Base-by-base conservation (phyloP, 30 jellyfish, hydroid and myxozoan species). In the Thelohanellus kitauei region DNA sequence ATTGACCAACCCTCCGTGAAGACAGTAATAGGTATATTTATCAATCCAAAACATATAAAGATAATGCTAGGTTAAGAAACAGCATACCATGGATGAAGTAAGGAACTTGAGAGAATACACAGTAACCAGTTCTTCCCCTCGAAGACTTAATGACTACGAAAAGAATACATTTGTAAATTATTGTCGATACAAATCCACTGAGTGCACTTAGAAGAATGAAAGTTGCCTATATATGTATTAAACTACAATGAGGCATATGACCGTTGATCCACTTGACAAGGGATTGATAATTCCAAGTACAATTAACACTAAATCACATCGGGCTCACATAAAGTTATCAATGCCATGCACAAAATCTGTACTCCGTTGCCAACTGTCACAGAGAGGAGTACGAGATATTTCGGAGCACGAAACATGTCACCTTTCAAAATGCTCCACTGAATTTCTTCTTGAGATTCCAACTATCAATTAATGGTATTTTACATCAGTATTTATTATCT, bases 361-460 rank as follows among this genome's bases (percentile, higher is more conserved):
- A 78, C 95, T 16, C 95, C 95, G 38, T 85, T 63, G 4, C 95
- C 95, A 33, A 66, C 38, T 12, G 66, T 38, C 20, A 89, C 88
- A 4, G 90, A 53, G 31, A 78, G 48, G 2, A 78, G 49, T 45
- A 59, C 32, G 2, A 85, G 90, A 27, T 29, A 47, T 33, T 50
- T 41, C 10, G 95, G 95, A 2, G 95, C 85, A 44, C 95, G 85
- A 18, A 78, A 78, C 4, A 78, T 85, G 43, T 78, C 95, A 24
- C 95, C 95, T 45, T 78, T 88, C 17, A 78, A 82, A 1, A 78
- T 48, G 38, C 64, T 78, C 95, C 95, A 78, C 1, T 89, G 89
- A 2, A 85, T 62, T 37, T 78, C 95, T 32, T 78, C 95, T 21
- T 58, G 59, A 2, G 88, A 51, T 19, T 78, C 95, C 21, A 62